Base-by-base conservation (phyloP, 2,888 invertebrate species). In the Drosophila lacicola region DNA sequence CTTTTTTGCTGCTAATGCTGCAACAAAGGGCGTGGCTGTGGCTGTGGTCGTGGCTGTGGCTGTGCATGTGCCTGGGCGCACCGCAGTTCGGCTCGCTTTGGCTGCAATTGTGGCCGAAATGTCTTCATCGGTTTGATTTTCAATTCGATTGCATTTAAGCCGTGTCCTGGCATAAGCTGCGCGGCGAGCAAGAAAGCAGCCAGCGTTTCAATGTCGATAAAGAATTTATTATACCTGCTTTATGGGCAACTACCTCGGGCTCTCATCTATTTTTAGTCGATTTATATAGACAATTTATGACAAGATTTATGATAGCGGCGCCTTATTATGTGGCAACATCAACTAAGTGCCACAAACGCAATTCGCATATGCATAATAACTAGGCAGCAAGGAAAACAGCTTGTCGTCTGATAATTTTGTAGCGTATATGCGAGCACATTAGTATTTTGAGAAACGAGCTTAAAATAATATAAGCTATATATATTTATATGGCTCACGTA, bases 121-220 rank as follows among this genome's bases (percentile, higher is more conserved):
- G 88, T 87, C 82, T 81, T 87, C 72, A 84, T 84, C 63, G 77
- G 68, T 65, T 86, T 75, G 81, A 80, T 86, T 75, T 86, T 82
- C 83, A 87, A 83, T 85, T 81, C 65, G 79, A 81, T 77, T 86
- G 81, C 84, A 86, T 87, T 87, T 77, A 87, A 76, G 69, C 65
- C 60, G 53, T 58, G 67, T 53, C 63, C 66, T 46, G 70, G 51
- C 79, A 81, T 63, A 71, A 66, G 71, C 66, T 58, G 29, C 39
- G 39, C 60, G 60, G 45, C 61, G 3, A 44, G 13, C 44, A 60
- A 61, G 36, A 37, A 47, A 57, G 29, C 29, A 29, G 29, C 29
- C 8, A 29, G 8, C 29, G 29, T 29, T 29, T 29, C 29, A 29
- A 29, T 70, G 54, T 66, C 82, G 70, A 65, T 73, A 64, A 70